phyloP scores from a whole-genome alignment of 2,888 invertebrate genomes.

The Nemapogon koenigi region DNA sequence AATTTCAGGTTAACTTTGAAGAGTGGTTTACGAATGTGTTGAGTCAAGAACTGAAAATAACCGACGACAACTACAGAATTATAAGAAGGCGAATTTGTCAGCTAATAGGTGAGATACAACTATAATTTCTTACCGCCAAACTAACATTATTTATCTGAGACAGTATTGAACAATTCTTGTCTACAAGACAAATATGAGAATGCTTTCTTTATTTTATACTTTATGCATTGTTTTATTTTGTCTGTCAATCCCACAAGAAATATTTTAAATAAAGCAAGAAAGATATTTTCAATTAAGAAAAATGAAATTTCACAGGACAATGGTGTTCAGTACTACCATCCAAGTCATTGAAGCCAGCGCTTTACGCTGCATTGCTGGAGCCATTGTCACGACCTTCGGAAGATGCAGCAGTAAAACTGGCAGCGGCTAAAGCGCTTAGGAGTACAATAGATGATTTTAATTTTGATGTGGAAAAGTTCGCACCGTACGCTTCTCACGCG shows the following conservation, averaged over 20 bases:
- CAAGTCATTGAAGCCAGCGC: conserved; percentile 75
- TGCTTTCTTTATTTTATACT: too few relatives aligned
- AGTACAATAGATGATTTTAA: conserved; percentile 91
- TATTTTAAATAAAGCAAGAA: neutral
- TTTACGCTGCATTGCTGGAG: conserved; percentile 80
- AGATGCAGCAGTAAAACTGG: conserved; percentile 88
- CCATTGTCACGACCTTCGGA: conserved; percentile 70
- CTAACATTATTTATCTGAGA: too few relatives aligned
- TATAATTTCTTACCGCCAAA: too few relatives aligned
- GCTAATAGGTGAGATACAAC: conserved; percentile 78
- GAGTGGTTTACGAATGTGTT: conserved; percentile 88
- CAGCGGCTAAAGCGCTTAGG: conserved; percentile 85
- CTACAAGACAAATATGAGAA: too few relatives aligned
- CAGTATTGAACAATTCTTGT: too few relatives aligned
- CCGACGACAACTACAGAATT: conserved; percentile 83
- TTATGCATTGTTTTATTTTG: too few relatives aligned
- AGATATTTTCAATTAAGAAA: neutral
- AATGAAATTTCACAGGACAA: conserved; percentile 41
- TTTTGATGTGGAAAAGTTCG: conserved; percentile 86
- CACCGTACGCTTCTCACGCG: conserved; percentile 79
- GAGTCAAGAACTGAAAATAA: conserved; percentile 80
- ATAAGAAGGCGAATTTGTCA: conserved; percentile 85
- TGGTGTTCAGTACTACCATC: conserved; percentile 88
- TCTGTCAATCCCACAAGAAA: neutral
- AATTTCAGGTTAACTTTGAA: conserved; percentile 84